These are phyloP conservation scores for Elysia crispata DNA, from an alignment of 2,888 invertebrate species.

Conservation along the genomic window DNA sequence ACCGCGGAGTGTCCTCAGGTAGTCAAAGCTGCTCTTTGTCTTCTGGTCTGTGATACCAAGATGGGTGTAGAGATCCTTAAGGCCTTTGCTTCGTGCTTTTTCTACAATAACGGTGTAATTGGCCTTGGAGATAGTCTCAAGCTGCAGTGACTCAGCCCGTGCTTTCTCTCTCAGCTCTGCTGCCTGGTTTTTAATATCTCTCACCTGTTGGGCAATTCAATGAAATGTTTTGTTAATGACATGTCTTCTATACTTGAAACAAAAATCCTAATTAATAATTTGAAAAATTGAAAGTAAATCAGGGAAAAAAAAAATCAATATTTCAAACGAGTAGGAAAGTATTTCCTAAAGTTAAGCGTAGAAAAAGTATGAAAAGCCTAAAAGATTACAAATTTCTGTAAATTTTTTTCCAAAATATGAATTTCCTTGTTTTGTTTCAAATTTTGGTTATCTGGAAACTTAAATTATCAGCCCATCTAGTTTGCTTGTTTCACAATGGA, in stretches of 20 bases:
- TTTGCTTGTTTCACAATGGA: too few species aligned
- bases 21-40: constrained; percentile 69
- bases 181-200: constrained; percentile 63
- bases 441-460: too few species aligned
- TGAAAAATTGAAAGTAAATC: neutral
- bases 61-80: constrained; percentile 62
- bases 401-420: too few species aligned
- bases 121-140: constrained; percentile 57
- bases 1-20: constrained; percentile 66
- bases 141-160: constrained; percentile 56
- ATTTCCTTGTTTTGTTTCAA: too few species aligned
- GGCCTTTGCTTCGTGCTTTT: constrained; percentile 62
- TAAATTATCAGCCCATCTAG: too few species aligned
- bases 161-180: constrained; percentile 62
- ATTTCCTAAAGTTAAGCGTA: too few species aligned
- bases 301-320: neutral
- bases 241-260: too few species aligned
- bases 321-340: too few species aligned
- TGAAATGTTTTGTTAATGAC: too few species aligned
- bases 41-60: constrained; percentile 60
- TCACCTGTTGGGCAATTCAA: constrained; percentile 55
- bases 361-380: too few species aligned
- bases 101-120: constrained; percentile 68
- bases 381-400: too few species aligned
- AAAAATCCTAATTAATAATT: too few species aligned